Evolutionary conservation across 2,888 invertebrate genomes (phyloP), one percentile per base, ranked within the genome.

Genomic region (Graphium colonna): DNA sequence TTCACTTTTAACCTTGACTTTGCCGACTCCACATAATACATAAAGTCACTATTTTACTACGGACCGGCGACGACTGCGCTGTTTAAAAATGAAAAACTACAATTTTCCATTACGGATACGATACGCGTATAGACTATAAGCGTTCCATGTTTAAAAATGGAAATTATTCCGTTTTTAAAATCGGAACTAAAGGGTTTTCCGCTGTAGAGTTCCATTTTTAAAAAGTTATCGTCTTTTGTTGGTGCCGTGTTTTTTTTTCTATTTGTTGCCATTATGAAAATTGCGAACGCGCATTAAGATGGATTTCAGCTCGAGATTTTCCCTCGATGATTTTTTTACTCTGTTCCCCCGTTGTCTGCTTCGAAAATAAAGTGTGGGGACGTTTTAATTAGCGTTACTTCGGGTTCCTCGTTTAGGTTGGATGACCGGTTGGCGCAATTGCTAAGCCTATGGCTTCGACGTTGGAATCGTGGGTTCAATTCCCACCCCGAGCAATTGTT

Each of bases 171-270:
- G n/a, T 36, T 36, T 13, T 13, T 31, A 13, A 12, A 36, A 36
- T 13, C 36, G n/a, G 12, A 36, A 36, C 36, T 28, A 10, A 44
- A 26, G 28, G 16, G 21, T 28, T 44, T 44, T 38, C 17, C 9
- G 21, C 28, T 3, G 3, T 5, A 16, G 3, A 26, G 33, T 21
- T 15, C 26, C 26, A 10, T 51, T 51, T 43, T 16, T 18, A 39
- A 44, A 36, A 51, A 28, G 28, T 51, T 33, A 44, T 26, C 51
- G 18, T 31, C 51, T 51, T 51, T 51, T 51, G 47, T 47, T 47
- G 31, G 36, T 36, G 36, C n/a, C 12, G 10, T n/a, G 33, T n/a
- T 38, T 44, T 12, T 17, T n/a, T 51, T 39, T 15, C 26, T 44
- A 44, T 43, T 38, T 18, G 28, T 21, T 3, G 44, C 51, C 51